A percentile compares a stretch with the other conserved stretches of the same genome.
These are phyloP conservation scores for Meloidogyne exigua DNA, from an alignment of 1,140 invertebrate genomes.

Conservation along the genomic window DNA sequence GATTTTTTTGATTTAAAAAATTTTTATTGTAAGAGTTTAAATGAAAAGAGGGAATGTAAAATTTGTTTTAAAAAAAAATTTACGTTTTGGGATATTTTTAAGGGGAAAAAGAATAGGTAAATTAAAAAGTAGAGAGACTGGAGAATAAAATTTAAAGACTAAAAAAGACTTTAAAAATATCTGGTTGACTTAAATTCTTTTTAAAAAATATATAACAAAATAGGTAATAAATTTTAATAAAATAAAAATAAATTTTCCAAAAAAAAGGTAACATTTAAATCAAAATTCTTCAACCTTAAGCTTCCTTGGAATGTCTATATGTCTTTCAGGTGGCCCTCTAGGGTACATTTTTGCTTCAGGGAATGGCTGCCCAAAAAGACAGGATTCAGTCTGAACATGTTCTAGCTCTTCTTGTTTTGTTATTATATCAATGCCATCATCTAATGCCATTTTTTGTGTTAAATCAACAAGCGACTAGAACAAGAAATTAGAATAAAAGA, in stretches of 20 bases:
- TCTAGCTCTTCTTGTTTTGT: constrained; percentile 34
- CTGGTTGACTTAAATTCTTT: too few relatives aligned
- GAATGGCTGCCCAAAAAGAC: constrained; percentile 48
- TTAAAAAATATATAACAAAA: too few relatives aligned
- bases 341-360: constrained; percentile 41
- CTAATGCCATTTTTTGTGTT: constrained; percentile 50
- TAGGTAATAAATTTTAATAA: neutral
- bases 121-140: too few relatives aligned
- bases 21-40: neutral
- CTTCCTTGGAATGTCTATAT: constrained; percentile 49
- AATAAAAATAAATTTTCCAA: neutral
- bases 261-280: neutral
- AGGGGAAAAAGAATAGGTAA: too few relatives aligned
- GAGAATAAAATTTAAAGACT: too few relatives aligned
- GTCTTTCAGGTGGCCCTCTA: constrained; percentile 47
- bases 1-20: constrained; percentile 12
- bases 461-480: constrained; percentile 53
- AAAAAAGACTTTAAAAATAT: too few relatives aligned
- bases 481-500: constrained; percentile 6
- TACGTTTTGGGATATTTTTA: too few relatives aligned
- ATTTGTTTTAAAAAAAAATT: too few relatives aligned
- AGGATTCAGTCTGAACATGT: constrained; percentile 42
- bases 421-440: constrained; percentile 43
- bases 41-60: too few relatives aligned
- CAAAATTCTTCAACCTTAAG: constrained; percentile 52